Base-by-base conservation (phyloP, 2,888 invertebrate species). In the Agrochola litura region DNA sequence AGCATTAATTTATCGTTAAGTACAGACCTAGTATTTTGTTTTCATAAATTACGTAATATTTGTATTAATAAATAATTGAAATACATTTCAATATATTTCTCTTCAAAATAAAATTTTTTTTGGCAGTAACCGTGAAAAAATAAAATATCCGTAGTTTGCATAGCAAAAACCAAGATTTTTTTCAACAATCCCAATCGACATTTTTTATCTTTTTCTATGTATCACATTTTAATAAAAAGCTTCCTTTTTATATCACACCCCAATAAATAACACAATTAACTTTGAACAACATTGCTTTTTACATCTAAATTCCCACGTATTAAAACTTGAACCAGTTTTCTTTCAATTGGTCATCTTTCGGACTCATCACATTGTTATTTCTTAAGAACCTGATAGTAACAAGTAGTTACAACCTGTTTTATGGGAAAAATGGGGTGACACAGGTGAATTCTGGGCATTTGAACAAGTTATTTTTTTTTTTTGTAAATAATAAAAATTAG, bases 231-330 rank as follows among this genome's bases (percentile, higher is more conserved):
- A 63, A 64, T 25, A 77, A n/a, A 46, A 70, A 49, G 9, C 1
- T 9, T 0, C 0, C 6, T 54, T 78, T 67, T n/a, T 1, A 12
- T 52, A 73, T 69, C 41, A 58, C 56, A 66, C 71, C 72, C 60
- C 68, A 65, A 49, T 52, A 66, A 64, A 49, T 25, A 37, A n/a
- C 12, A 77, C 63, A 71, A 73, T 71, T 64, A 73, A n/a, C 46
- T 82, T 56, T 14, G 4, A 82, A 85, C 85, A 68, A 76, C 80
- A 79, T 80, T 30, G 46, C 76, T 80, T 83, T 84, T 81, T 82
- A 76, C 69, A 72, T 67, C 30, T 37, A 76, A 73, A 74, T 90
- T 91, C 91, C 79, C 90, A 91, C 88, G 89, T 79, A 54, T 25
- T 49, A 77, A 2, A 71, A 70, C 58, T 68, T 76, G 70, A 76